Evolutionary conservation across 2,888 invertebrate species (phyloP).

Genomic region (Melinopterus prodromus): DNA sequence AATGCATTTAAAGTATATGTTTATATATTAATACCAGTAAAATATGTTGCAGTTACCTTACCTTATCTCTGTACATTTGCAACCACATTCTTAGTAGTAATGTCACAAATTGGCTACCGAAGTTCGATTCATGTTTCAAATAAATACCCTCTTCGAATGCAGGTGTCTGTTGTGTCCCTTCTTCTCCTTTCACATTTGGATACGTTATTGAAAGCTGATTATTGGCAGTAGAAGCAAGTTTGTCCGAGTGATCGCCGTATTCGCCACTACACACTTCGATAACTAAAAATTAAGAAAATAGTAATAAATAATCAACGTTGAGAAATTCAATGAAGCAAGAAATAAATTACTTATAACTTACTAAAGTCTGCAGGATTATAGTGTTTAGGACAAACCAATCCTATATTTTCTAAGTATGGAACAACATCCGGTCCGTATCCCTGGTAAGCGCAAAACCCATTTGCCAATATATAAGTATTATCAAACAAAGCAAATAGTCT

Average conservation of each 20-base stretch:
- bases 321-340: no score
- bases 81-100: constrained; percentile 74
- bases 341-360: constrained; percentile 60
- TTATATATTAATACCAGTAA: no score
- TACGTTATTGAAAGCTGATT: constrained; percentile 55
- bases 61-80: constrained; percentile 80
- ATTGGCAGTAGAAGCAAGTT: constrained; percentile 73
- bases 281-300: constrained; percentile 62
- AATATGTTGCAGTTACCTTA: constrained; percentile 50
- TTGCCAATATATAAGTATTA: constrained; percentile 88
- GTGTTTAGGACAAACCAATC: constrained; percentile 86
- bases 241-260: constrained; percentile 76
- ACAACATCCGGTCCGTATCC: constrained; percentile 82
- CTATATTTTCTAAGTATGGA: constrained; percentile 79
- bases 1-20: no score
- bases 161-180: not conserved
- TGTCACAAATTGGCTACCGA: constrained; percentile 72
- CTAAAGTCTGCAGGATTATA: constrained; percentile 98
- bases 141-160: not conserved
- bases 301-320: not conserved
- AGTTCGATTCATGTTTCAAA: constrained; percentile 5
- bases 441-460: constrained; percentile 90
- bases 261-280: constrained; percentile 84
- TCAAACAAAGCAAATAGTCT: constrained; percentile 91
- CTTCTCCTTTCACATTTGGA: not conserved